Percentiles rank a stretch among this genome's conserved stretches.
phyloP scores from a whole-genome alignment of 2,888 invertebrate genomes.

The Folsomia candida region DNA sequence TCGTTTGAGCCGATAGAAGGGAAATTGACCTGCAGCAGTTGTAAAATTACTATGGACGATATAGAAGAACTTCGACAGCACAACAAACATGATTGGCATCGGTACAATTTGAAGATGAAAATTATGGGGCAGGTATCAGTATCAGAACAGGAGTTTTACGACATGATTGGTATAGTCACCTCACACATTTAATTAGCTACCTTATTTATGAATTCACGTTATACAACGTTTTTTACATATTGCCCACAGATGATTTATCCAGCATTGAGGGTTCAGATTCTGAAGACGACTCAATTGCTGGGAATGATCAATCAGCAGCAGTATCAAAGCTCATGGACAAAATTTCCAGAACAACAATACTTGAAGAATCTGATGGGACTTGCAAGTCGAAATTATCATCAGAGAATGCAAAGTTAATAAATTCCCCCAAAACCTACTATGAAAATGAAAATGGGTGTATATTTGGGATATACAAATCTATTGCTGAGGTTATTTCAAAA shows the following conservation, averaged over 20 bases:
- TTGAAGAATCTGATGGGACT: not conserved
- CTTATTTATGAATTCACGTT: no score
- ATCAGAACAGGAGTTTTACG: slow-evolving; percentile 62
- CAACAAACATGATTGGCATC: slow-evolving; percentile 80
- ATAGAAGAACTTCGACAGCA: slow-evolving; percentile 68
- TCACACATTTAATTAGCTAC: no score
- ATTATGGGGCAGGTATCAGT: slow-evolving; percentile 62
- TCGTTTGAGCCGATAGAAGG: not conserved
- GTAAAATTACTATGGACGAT: slow-evolving; percentile 50
- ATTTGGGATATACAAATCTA: slow-evolving; percentile 71
- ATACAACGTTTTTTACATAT: no score
- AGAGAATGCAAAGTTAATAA: slow-evolving; percentile 15
- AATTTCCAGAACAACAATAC: not conserved
- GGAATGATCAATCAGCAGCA: slow-evolving; percentile 1
- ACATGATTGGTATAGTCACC: slow-evolving; percentile 55
- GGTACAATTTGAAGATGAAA: slow-evolving; percentile 74
- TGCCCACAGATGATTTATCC: slow-evolving; percentile 62
- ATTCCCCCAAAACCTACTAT: slow-evolving; percentile 69
- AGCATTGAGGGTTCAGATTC: slow-evolving; percentile 67
- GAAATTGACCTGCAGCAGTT: slow-evolving; percentile 35
- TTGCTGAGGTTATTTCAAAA: slow-evolving; percentile 54
- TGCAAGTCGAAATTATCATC: not conserved
- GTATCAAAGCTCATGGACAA: slow-evolving; percentile 27
- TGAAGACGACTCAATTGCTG: slow-evolving; percentile 51
- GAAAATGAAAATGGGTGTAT: slow-evolving; percentile 67